Evolutionary conservation across 2,797 vertebrate genomes (phyloP), one percentile per base, ranked within the genome.

Genomic region (Xiphorhynchus erythropygius): DNA sequence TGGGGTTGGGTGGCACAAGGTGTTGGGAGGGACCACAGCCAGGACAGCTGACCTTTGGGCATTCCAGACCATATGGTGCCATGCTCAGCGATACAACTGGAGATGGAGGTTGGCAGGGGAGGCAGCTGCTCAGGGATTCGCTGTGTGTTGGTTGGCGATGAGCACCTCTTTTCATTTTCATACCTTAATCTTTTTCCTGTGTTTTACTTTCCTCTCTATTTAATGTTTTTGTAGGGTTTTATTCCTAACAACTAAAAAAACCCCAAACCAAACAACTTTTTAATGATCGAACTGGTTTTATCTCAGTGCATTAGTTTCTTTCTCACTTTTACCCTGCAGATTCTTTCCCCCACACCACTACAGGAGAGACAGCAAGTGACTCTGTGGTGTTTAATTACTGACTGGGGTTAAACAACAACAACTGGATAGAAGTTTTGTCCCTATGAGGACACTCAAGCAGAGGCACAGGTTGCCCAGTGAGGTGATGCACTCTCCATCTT

Each of bases 41-140:
- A 4, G 25, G 25, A 55, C 24, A 49, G 23, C 25, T 76, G 49
- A 68, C 9, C 44, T 46, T 46, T 13, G 23, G 35, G 7, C 41
- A 5, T 41, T 8, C 44, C 27, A 50, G 2, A 46, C 10, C 6
- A 2, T 21, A 24, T 2, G 27, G 5, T 1, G 0, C 15, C 30
- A 8, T 23, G 18, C 27, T 47, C 18, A 70, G 52, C 16, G 41
- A 18, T 32, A 32, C 47, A 82, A 10, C 9, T 16, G 24, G 15
- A n/a, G 37, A 49, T 25, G 47, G 42, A 57, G 9, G 11, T 11
- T 68, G 32, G 16, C 1, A 7, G 12, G 11, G 18, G 41, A 41
- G 4, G 14, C 2, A 8, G 4, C 30, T 63, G 23, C 28, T 71
- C 1, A 0, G 16, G 14, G 13, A n/a, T 41, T 73, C 21, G 10